phyloP scores from a whole-genome alignment of 2,113 vertebrate genomes.

The Sprattus sprattus region DNA sequence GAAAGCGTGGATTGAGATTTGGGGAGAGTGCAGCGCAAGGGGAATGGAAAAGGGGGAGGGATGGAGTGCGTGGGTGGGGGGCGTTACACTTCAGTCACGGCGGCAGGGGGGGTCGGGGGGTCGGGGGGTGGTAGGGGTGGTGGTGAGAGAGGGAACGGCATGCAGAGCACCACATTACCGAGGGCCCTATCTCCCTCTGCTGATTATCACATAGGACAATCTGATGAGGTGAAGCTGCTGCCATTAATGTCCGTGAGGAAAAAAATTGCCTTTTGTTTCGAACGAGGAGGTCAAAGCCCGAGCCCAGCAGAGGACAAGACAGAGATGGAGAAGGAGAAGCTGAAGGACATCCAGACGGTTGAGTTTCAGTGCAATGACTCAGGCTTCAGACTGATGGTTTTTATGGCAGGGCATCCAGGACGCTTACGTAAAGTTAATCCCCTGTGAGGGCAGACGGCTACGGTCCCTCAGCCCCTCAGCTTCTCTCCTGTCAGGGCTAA shows the following conservation, averaged over 20 bases:
- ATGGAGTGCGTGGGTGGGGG: background rate
- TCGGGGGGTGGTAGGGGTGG: background rate
- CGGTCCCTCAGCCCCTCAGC: no score
- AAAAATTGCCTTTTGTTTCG: background rate
- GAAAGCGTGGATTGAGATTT: background rate
- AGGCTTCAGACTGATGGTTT: background rate
- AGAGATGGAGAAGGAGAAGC: background rate
- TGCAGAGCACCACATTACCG: background rate
- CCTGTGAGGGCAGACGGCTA: background rate
- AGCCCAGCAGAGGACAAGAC: background rate
- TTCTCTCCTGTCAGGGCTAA: background rate
- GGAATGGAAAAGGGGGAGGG: background rate
- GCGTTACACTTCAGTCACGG: background rate
- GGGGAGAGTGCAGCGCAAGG: background rate
- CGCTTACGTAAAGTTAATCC: background rate
- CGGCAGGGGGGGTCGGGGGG: background rate
- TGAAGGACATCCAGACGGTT: conserved; percentile 13
- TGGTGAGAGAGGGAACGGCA: background rate
- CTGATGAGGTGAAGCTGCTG: background rate
- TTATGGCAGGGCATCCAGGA: background rate
- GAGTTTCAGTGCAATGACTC: background rate
- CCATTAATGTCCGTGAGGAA: background rate
- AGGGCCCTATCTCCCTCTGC: background rate
- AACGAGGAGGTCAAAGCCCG: background rate
- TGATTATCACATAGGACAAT: background rate